A percentile compares a stretch with the other conserved stretches of the same genome.
Evolutionary conservation across 2,888 invertebrate species (phyloP).

Genomic region (Chrysotoxum bicinctum): DNA sequence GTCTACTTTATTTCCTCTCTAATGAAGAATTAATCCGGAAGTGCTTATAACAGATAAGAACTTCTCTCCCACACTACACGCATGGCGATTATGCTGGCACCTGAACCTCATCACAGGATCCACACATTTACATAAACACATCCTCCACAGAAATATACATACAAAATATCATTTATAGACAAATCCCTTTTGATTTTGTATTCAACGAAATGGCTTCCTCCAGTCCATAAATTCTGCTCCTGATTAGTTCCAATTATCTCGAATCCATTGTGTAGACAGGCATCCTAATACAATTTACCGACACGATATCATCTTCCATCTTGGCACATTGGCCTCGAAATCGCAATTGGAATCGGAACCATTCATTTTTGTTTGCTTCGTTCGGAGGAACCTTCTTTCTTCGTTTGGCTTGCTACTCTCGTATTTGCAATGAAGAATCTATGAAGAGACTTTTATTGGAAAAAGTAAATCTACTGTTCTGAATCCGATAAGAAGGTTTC

Average conservation of each 20-base stretch:
- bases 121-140: neutral
- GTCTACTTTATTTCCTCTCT: conserved; percentile 20
- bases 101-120: conserved; percentile 1
- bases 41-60: conserved; percentile 27
- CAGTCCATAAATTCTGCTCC: conserved; percentile 65
- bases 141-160: neutral
- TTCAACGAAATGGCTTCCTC: conserved; percentile 55
- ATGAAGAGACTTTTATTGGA: neutral
- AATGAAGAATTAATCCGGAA: conserved; percentile 34
- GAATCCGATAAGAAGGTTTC: neutral
- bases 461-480: conserved; percentile 7
- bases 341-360: conserved; percentile 50
- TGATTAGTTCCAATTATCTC: conserved; percentile 71
- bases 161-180: neutral
- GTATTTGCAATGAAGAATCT: neutral
- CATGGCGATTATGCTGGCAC: neutral
- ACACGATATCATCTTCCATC: conserved; percentile 64
- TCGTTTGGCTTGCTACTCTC: neutral
- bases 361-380: conserved; percentile 53
- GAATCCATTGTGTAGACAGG: conserved; percentile 70
- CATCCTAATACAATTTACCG: conserved; percentile 67
- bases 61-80: neutral
- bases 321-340: conserved; percentile 44
- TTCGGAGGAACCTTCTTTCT: neutral
- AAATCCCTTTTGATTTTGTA: conserved; percentile 23